These are phyloP conservation scores for Poeciliopsis prolifica DNA, from an alignment of 2,113 vertebrate genomes.

Conservation along the genomic window DNA sequence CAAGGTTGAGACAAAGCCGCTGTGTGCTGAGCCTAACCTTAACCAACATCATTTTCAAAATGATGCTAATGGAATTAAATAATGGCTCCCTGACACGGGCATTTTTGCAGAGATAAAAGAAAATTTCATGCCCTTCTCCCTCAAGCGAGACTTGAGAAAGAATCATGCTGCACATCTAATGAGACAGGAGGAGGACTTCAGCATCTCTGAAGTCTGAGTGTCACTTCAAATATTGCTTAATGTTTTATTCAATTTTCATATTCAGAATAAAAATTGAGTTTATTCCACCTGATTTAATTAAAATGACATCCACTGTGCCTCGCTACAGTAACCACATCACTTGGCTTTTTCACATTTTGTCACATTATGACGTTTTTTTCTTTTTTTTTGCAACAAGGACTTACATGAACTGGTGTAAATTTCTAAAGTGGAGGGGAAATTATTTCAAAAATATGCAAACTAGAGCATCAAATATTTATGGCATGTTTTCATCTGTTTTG, in stretches of 20 bases:
- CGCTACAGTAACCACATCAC: background rate
- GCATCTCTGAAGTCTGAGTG: background rate
- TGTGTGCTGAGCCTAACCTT: conserved; percentile 14
- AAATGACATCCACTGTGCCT: background rate
- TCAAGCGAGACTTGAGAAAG: background rate
- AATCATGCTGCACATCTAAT: background rate
- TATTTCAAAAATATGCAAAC: too few species aligned
- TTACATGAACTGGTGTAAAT: too few species aligned
- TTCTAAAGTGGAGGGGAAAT: too few species aligned
- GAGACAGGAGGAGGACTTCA: background rate
- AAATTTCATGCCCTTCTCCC: background rate
- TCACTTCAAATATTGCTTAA: background rate
- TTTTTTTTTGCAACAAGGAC: too few species aligned
- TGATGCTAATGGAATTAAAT: background rate
- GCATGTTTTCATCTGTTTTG: too few species aligned
- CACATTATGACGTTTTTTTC: too few species aligned
- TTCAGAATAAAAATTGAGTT: background rate
- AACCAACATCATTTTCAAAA: conserved; percentile 8
- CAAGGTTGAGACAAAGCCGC: conserved; percentile 6
- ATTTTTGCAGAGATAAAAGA: background rate
- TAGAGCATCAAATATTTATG: too few species aligned
- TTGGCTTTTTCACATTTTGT: background rate
- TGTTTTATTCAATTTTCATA: background rate
- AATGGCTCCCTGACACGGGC: background rate
- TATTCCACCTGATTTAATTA: background rate